Conservation (phyloP, 2,888 invertebrate genomes). For the Homarus gammarus region DNA sequence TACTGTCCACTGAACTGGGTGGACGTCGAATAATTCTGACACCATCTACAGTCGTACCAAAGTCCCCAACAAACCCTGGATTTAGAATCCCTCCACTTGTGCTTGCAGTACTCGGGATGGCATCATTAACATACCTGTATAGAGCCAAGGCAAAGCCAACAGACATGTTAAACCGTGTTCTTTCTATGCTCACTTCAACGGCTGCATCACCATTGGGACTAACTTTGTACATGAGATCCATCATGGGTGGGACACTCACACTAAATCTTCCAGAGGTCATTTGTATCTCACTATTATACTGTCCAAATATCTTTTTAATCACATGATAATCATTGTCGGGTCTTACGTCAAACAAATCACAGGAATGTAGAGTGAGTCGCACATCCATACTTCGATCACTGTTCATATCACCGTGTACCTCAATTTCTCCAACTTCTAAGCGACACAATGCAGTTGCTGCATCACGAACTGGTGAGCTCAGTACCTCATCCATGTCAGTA, state of each 20-base stretch:
- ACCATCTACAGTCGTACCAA: conserved; percentile 77
- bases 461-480: conserved; percentile 88
- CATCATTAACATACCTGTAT: conserved; percentile 83
- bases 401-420: conserved; percentile 84
- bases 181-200: conserved; percentile 87
- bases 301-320: conserved; percentile 75
- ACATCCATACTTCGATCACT: conserved; percentile 86
- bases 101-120: conserved; percentile 83
- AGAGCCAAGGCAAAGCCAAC: conserved; percentile 85
- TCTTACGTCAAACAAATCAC: conserved; percentile 86
- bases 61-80: conserved; percentile 86
- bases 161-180: conserved; percentile 86
- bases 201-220: conserved; percentile 83
- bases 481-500: conserved; percentile 86
- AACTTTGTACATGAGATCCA: conserved; percentile 85
- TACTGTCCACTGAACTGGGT: conserved; percentile 82
- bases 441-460: conserved; percentile 86
- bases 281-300: conserved; percentile 54
- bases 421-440: conserved; percentile 85
- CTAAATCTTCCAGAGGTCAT: conserved; percentile 56
- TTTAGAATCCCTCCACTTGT: conserved; percentile 86
- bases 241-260: conserved; percentile 83
- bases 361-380: conserved; percentile 85
- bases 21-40: conserved; percentile 79
- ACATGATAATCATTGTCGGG: conserved; percentile 81